Base-by-base conservation (phyloP, 2,797 vertebrate species). In the Lutjanus argentimaculatus region DNA sequence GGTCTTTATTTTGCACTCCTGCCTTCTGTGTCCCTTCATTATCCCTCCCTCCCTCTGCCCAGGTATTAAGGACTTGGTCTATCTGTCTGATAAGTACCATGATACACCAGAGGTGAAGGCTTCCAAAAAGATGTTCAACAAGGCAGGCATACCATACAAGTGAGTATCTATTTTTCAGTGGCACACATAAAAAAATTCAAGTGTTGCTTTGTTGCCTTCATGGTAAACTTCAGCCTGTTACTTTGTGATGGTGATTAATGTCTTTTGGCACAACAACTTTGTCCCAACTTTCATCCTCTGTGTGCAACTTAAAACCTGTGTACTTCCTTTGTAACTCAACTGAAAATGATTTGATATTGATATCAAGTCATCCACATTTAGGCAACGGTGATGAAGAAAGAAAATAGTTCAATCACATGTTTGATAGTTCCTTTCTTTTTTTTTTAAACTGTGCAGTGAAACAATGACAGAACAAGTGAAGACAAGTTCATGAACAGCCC, bases 1-100 rank as follows among this genome's bases (percentile, higher is more conserved):
- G n/a, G n/a, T n/a, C n/a, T 59, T 52, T 42, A 21, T 67, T 62
- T 76, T 51, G 19, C n/a, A 52, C 43, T 30, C 12, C 8, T 68
- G 12, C 21, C 17, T 5, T 58, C 25, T 67, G 17, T 2, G 0
- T 42, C 30, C n/a, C 4, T 68, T 46, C 13, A 58, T 57, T 51
- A n/a, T 57, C 7, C 10, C 11, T 80, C n/a, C 3, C 22, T 69
- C 48, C 48, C 9, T 16, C 8, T 68, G 16, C 30, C 80, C 65
- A 99, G 98, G 98, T 85, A 97, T 99, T 85, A 97, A 94, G 83
- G 96, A 98, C 76, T 97, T 99, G 70, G 95, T 99, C 88, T 99
- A 96, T 94, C 94, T 98, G 87, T 99, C 97, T 11, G 97, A 99
- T 91, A 99, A 99, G 79, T 97, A 99, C 84, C 96, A 97, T 0